phyloP scores from a whole-genome alignment of 2,113 vertebrate genomes.

The Mustelus asterias region DNA sequence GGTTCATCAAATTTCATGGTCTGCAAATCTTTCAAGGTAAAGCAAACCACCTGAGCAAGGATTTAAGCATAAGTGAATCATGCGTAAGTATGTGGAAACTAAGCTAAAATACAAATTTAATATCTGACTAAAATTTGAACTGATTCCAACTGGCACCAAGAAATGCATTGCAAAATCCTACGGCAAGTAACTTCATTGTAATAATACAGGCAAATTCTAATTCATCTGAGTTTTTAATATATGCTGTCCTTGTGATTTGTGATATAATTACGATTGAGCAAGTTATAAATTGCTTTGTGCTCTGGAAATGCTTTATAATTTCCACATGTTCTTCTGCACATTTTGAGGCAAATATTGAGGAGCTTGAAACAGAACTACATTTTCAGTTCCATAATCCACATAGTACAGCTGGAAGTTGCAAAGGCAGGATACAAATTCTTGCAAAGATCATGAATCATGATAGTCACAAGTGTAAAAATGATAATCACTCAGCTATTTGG shows the following conservation, averaged over 20 bases:
- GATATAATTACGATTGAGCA: neutral
- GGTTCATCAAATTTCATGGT: too few species aligned
- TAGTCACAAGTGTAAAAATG: neutral
- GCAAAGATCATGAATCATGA: neutral
- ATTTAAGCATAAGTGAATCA: neutral
- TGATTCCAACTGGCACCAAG: neutral
- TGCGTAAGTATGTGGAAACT: neutral
- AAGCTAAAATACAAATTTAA: neutral
- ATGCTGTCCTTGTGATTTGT: neutral
- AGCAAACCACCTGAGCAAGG: neutral
- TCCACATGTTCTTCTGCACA: neutral
- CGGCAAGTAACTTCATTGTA: neutral
- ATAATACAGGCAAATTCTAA: neutral
- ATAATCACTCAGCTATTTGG: neutral
- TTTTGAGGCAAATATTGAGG: too few species aligned
- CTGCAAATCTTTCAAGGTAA: neutral
- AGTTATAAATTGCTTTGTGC: neutral
- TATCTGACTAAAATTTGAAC: neutral
- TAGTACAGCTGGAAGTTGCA: neutral
- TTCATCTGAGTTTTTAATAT: neutral
- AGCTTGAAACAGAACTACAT: neutral
- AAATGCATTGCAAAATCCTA: neutral
- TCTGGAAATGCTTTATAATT: neutral
- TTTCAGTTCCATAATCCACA: conserved; percentile 7
- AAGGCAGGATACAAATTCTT: neutral